Conservation (phyloP, 2,888 invertebrate species). For the Agonopterix arenella region DNA sequence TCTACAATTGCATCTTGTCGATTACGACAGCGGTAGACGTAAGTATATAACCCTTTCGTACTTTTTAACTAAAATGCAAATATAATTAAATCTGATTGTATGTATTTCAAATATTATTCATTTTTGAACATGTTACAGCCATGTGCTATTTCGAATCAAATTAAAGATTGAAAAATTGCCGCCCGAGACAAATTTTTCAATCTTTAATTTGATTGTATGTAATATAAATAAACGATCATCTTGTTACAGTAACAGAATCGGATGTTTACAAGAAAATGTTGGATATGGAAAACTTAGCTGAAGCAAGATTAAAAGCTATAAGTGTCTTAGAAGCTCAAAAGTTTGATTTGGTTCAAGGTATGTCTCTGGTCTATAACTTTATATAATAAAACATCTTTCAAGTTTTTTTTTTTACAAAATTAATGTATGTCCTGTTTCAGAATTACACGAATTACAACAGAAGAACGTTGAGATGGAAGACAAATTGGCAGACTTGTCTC, state of each 20-base stretch:
- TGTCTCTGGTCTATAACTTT: not conserved
- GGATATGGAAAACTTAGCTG: conserved; percentile 66
- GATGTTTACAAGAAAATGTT: conserved; percentile 66
- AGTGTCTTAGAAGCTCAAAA: conserved; percentile 81
- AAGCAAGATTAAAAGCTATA: conserved; percentile 76
- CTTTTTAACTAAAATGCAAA: not conserved
- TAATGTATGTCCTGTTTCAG: conserved; percentile 39
- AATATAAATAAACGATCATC: not conserved
- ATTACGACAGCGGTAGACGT: conserved; percentile 85
- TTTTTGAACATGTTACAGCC: no score
- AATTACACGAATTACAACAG: conserved; percentile 76
- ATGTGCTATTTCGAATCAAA: no score
- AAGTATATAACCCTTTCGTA: conserved; percentile 33
- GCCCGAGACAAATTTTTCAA: no score
- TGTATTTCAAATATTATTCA: no score
- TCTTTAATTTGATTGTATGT: no score
- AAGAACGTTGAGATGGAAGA: conserved; percentile 79
- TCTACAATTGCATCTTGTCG: conserved; percentile 89
- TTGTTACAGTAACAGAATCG: conserved; percentile 65
- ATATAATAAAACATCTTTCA: not conserved
- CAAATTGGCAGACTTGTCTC: conserved; percentile 77
- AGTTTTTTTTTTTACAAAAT: not conserved
- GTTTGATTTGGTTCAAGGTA: conserved; percentile 81
- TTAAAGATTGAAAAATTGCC: no score
- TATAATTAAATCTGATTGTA: no score